Conservation (phyloP, 2,888 invertebrate genomes). For the Slavum lentiscoides region DNA sequence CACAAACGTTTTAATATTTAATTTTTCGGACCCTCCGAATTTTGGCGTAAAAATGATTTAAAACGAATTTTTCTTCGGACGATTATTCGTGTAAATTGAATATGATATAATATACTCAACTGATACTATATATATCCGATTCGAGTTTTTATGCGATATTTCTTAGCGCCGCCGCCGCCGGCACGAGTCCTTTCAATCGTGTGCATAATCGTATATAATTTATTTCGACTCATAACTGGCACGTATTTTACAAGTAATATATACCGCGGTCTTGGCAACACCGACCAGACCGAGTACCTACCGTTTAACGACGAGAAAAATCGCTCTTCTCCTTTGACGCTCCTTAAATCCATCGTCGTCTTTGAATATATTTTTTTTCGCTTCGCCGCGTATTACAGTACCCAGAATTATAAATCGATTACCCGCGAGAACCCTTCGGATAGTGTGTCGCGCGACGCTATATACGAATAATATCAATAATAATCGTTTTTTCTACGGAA, state of each 20-base stretch:
- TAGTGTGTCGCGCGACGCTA: background rate
- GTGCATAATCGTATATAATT: constrained; percentile 21
- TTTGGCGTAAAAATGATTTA: no score
- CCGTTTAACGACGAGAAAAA: constrained; percentile 32
- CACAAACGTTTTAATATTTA: no score
- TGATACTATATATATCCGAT: background rate
- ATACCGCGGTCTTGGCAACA: constrained; percentile 35
- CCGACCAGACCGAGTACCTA: background rate
- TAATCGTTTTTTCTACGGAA: background rate
- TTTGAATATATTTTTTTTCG: background rate
- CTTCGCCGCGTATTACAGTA: background rate
- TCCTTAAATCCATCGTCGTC: constrained; percentile 23
- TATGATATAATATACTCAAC: no score
- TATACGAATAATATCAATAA: background rate
- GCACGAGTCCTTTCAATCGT: constrained; percentile 23
- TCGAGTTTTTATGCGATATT: background rate
- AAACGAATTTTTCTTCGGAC: no score
- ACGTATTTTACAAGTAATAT: constrained; percentile 35
- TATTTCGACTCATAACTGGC: constrained; percentile 37
- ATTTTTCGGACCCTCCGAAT: no score
- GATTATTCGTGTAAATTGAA: no score
- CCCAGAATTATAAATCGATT: no score
- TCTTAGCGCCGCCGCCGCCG: background rate
- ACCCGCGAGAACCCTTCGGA: no score
- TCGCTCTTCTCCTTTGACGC: constrained; percentile 3